These are phyloP conservation scores for Albula glossodonta DNA, from an alignment of 2,113 vertebrate genomes.

Conservation along the genomic window DNA sequence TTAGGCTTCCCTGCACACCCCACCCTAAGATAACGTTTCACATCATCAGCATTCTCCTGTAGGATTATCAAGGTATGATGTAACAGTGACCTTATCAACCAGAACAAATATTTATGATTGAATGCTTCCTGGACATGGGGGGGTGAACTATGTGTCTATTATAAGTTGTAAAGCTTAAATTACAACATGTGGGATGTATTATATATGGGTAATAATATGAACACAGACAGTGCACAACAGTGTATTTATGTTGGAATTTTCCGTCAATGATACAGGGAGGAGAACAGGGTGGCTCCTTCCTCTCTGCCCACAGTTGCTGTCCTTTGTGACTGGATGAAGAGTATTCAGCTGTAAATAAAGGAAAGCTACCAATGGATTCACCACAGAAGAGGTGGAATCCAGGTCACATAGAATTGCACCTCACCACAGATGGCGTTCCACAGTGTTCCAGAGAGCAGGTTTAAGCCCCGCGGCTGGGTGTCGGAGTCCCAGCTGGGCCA, in stretches of 20 bases:
- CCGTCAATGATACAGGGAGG: background rate
- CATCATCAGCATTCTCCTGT: background rate
- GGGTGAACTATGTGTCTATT: background rate
- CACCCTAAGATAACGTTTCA: background rate
- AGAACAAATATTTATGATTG: background rate
- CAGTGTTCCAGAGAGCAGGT: too few species aligned
- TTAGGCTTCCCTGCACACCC: too few species aligned
- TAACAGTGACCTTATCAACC: background rate
- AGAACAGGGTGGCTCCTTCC: background rate
- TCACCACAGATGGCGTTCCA: too few species aligned
- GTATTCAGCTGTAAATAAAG: background rate
- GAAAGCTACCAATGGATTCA: background rate
- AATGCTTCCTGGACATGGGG: background rate
- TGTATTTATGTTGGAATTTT: background rate
- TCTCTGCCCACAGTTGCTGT: too few species aligned
- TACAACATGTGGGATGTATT: conserved; percentile 9
- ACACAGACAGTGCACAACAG: background rate
- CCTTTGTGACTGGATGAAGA: background rate
- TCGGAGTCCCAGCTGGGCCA: too few species aligned
- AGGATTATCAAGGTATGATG: background rate
- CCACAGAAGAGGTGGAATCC: too few species aligned
- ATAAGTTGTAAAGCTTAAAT: background rate
- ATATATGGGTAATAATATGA: background rate
- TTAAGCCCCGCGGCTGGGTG: too few species aligned
- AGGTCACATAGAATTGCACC: too few species aligned